Base-by-base conservation (phyloP, 2,888 invertebrate genomes). In the Phortica magna region DNA sequence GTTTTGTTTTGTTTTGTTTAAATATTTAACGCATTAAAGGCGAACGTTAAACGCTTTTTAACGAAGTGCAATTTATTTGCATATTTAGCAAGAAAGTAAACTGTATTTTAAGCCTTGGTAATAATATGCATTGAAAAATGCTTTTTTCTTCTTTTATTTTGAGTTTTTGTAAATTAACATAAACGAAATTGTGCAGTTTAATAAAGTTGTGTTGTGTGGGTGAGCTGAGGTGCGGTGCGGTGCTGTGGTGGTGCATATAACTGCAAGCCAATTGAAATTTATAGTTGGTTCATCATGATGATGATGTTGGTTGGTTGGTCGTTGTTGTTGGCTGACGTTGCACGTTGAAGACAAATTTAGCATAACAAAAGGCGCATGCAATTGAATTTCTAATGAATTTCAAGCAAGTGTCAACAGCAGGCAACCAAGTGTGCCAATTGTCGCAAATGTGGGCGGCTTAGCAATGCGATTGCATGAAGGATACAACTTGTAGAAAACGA, bases 321-420 rank as follows among this genome's bases (percentile, higher is more conserved):
- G 31, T 31, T 22, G 65, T 42, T 42, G 65, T 12, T 48, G 48
- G 48, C 14, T 48, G 48, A 48, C 48, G 48, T 12, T 48, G 48
- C 31, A 48, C 48, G 48, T 48, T 48, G 41, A 42, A 5, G n/a
- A n/a, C 6, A 41, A 48, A 5, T 22, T 71, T 71, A 31, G 31
- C 55, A 22, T 59, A n/a, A 59, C 57, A 72, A 59, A 59, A 59
- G 72, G 22, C 9, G 39, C 42, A 59, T 41, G 12, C 72, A 72
- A 72, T 72, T 72, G 72, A 72, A 72, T 72, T 72, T 72, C 14
- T 72, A 41, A 71, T 71, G 71, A 71, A 71, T 71, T 55, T 39
- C 6, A 31, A n/a, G 9, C 55, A 17, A 59, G 72, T 57, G 43
- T 43, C n/a, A n/a, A 64, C 19, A 12, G 64, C 64, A 64, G 64